Base-by-base conservation (phyloP, 2,797 vertebrate genomes). In the Brachyrhaphis roseni region DNA sequence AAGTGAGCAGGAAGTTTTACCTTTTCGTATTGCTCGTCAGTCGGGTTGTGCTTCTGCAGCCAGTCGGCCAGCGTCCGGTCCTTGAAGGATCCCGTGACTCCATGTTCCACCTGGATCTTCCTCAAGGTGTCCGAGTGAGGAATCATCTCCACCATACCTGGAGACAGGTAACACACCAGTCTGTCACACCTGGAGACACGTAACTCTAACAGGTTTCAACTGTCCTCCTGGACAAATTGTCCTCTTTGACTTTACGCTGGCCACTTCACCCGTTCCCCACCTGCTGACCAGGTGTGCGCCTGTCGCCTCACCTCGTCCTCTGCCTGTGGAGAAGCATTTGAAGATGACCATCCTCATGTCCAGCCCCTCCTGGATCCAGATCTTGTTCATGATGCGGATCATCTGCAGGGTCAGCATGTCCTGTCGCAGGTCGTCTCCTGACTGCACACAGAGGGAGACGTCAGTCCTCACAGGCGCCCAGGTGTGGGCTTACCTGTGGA, bases 301-400 rank as follows among this genome's bases (percentile, higher is more conserved):
- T 64, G 77, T 34, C 10, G 1, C 28, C 88, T 88, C 47, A 98
- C 98, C 98, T 96, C 96, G 94, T 0, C 97, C 97, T 0, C 97
- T 95, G 66, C 98, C 98, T 0, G 98, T 99, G 85, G 98, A 98
- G 92, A 98, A 98, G 84, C 98, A 99, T 75, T 96, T 97, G 91
- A 98, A 99, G 86, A 98, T 97, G 87, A 99, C 98, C 98, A 98
- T 98, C 89, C 97, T 97, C 98, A 99, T 98, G 88, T 99, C 98
- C 92, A 99, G 94, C 47, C 97, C 98, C 87, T 99, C 98, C 92
- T 98, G 97, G 80, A 99, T 96, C 98, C 98, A 99, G 93, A 99
- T 98, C 94, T 98, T 98, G 94, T 98, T 98, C 98, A 99, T 99
- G 93, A 99, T 97, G 23, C 97, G 97, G 77, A 99, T 99, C 94